These are phyloP conservation scores for Herpailurus yagouaroundi DNA, from an alignment of 2,113 vertebrate genomes.

Conservation along the genomic window DNA sequence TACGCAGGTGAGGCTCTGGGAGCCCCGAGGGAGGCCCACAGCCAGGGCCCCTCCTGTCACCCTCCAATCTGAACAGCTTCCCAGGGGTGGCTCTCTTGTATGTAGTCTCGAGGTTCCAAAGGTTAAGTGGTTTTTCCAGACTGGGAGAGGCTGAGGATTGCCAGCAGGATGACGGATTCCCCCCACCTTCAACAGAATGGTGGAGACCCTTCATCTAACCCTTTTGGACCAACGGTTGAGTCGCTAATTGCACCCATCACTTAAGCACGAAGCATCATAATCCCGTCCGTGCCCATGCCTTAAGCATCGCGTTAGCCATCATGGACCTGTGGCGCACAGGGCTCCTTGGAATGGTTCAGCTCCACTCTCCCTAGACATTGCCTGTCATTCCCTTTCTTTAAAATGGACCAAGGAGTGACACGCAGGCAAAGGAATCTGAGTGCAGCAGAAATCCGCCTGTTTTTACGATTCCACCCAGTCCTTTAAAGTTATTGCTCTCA, in stretches of 20 bases:
- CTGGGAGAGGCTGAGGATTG: background rate
- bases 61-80: background rate
- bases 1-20: constrained; percentile 85
- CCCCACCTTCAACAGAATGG: background rate
- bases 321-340: background rate
- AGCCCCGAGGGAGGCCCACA: rapidly evolving
- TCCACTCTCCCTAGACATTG: background rate
- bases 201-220: background rate
- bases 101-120: background rate
- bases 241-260: background rate
- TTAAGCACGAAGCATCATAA: background rate
- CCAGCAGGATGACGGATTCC: background rate
- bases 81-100: background rate
- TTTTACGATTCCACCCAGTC: background rate
- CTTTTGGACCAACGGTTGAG: background rate
- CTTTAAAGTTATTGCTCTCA: background rate
- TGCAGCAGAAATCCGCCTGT: background rate
- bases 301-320: background rate
- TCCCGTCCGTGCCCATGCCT: background rate
- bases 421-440: background rate
- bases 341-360: background rate
- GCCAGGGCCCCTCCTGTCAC: background rate
- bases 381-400: background rate
- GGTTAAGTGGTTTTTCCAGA: background rate
- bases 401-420: background rate